A percentile compares a stretch with the other conserved stretches of the same genome.
phyloP scores from a whole-genome alignment of 2,888 invertebrate species.

The Catotricha subobsoleta region DNA sequence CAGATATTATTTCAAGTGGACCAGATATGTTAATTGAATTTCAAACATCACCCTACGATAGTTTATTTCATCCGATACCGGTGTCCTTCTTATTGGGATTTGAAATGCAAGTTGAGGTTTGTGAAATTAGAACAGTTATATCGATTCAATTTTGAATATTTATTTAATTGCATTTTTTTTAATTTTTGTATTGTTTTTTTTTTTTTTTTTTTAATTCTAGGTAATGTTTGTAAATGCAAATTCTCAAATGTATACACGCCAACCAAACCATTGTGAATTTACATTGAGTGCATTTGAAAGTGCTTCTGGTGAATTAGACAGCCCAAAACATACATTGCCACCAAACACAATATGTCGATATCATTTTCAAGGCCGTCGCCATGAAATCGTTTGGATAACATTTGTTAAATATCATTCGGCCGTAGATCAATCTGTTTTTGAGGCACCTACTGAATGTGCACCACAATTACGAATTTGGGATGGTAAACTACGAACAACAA shows the following conservation, averaged over 20 bases:
- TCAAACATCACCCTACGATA: slow-evolving; percentile 64
- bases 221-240: slow-evolving; percentile 57
- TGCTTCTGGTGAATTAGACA: slow-evolving; percentile 52
- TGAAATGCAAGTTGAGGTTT: slow-evolving; percentile 63
- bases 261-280: slow-evolving; percentile 58
- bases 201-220: slow-evolving; percentile 22
- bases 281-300: slow-evolving; percentile 56
- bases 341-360: slow-evolving; percentile 70
- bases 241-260: slow-evolving; percentile 54
- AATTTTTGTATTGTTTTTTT: slow-evolving; percentile 1
- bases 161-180: background rate
- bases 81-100: slow-evolving; percentile 63
- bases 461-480: slow-evolving; percentile 61
- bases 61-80: slow-evolving; percentile 63
- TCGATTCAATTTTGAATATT: background rate
- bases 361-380: slow-evolving; percentile 52
- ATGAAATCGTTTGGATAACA: slow-evolving; percentile 67
- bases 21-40: slow-evolving; percentile 63
- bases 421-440: slow-evolving; percentile 44
- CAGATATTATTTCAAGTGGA: slow-evolving; percentile 59
- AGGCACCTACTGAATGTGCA: slow-evolving; percentile 49
- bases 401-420: slow-evolving; percentile 68
- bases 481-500: slow-evolving; percentile 34
- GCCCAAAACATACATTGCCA: slow-evolving; percentile 59
- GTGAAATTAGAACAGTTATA: background rate